phyloP scores from a whole-genome alignment of 2,888 invertebrate genomes.

The Amblyjoppa fuscipennis region DNA sequence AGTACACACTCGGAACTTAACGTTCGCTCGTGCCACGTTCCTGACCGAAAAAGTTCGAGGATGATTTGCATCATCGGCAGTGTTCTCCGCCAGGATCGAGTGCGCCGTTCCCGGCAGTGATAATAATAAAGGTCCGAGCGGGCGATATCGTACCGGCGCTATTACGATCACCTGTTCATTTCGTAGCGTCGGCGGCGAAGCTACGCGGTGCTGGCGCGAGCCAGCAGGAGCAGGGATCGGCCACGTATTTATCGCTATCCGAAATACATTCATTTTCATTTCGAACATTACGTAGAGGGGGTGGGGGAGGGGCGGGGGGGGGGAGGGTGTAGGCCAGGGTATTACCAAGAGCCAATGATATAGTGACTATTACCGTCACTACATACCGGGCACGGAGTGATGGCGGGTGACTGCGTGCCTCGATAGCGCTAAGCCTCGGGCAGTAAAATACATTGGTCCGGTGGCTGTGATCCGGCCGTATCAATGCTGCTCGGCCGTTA shows the following conservation, averaged over 20 bases:
- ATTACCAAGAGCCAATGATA: conserved; percentile 85
- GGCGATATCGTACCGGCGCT: conserved; percentile 69
- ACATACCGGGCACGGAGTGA: conserved; percentile 84
- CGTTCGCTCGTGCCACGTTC: not conserved
- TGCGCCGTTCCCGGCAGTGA: conserved; percentile 68
- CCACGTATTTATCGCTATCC: conserved; percentile 85
- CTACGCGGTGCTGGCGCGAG: conserved; percentile 75
- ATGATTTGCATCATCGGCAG: conserved; percentile 58
- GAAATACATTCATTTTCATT: conserved; percentile 85
- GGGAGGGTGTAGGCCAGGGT: conserved; percentile 80
- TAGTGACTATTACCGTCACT: conserved; percentile 85
- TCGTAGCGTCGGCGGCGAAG: conserved; percentile 71
- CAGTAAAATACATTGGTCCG: conserved; percentile 85
- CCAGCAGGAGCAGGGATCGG: conserved; percentile 76
- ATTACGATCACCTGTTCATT: conserved; percentile 82
- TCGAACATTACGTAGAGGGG: conserved; percentile 82
- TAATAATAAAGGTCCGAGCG: conserved; percentile 77
- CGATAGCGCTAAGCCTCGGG: conserved; percentile 85
- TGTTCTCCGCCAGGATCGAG: conserved; percentile 40
- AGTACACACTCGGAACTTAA: not conserved
- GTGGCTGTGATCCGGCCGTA: conserved; percentile 85
- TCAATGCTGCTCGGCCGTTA: conserved; percentile 84
- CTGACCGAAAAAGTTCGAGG: conserved; percentile 23
- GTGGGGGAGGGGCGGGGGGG: conserved; percentile 71
- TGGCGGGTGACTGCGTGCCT: conserved; percentile 85